A percentile compares a stretch with the other conserved stretches of the same genome.
phyloP scores from a whole-genome alignment of 2,797 vertebrate species.

The Channallabes apus region DNA sequence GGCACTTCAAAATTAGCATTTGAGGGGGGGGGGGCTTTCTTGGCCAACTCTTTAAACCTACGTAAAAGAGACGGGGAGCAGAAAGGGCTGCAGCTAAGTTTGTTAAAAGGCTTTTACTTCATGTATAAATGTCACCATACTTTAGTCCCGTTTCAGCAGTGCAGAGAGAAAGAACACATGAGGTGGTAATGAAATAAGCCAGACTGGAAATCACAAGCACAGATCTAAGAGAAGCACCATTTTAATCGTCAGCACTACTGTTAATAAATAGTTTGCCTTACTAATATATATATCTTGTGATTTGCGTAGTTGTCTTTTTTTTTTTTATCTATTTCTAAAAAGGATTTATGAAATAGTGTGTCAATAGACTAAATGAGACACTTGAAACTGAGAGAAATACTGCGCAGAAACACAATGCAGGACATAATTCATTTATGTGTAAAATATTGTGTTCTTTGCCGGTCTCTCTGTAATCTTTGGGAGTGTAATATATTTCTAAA shows the following conservation, averaged over 20 bases:
- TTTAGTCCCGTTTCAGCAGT: background rate
- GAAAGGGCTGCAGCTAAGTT: conserved; percentile 24
- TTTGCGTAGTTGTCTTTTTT: background rate
- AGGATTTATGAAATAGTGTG: background rate
- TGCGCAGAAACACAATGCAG: background rate
- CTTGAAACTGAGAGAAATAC: background rate
- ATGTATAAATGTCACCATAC: conserved; percentile 26
- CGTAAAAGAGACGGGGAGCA: background rate
- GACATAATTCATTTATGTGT: background rate
- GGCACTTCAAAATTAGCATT: conserved; percentile 47
- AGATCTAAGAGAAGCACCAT: background rate
- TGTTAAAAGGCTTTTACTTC: conserved; percentile 31
- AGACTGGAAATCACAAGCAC: background rate
- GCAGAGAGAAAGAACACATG: background rate
- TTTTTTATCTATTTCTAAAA: background rate
- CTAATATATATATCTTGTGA: background rate
- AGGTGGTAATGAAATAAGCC: background rate
- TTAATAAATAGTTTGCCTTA: background rate
- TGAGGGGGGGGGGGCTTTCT: background rate
- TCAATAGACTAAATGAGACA: background rate
- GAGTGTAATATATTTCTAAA: conserved; percentile 11
- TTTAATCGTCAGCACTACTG: background rate
- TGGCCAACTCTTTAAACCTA: conserved; percentile 28
- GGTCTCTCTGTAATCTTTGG: background rate
- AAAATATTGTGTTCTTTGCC: background rate